Conservation (phyloP, 2,888 invertebrate species). For the Calliopum simillimum region DNA sequence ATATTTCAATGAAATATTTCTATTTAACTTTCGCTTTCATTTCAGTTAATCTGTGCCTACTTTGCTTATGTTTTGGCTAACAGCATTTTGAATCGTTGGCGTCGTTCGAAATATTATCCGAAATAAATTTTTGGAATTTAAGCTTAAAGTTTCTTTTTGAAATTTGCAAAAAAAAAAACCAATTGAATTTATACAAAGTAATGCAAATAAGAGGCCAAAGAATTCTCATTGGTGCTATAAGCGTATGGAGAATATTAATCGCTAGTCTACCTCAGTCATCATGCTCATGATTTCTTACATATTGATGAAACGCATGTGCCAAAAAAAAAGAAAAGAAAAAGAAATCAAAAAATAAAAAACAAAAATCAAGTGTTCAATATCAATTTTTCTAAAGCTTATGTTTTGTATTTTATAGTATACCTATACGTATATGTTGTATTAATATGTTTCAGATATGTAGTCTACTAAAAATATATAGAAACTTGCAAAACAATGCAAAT, state of each 20-base stretch:
- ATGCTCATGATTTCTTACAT: background rate
- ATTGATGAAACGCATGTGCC: no score
- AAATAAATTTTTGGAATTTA: slow-evolving; percentile 49
- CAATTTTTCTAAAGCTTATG: background rate
- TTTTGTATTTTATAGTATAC: background rate
- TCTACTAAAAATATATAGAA: no score
- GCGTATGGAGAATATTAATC: background rate
- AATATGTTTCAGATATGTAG: no score
- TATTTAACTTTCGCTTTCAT: slow-evolving; percentile 19
- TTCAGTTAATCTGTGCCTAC: slow-evolving; percentile 57
- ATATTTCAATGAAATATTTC: slow-evolving; percentile 1
- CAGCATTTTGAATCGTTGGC: slow-evolving; percentile 63
- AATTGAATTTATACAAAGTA: background rate
- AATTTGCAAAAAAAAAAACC: background rate
- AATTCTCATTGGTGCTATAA: slow-evolving; percentile 11
- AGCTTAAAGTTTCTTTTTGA: background rate
- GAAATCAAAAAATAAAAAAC: slow-evolving; percentile 18
- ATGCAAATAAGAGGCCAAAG: slow-evolving; percentile 40
- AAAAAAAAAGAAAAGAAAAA: background rate
- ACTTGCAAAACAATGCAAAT: no score
- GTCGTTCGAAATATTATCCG: slow-evolving; percentile 61
- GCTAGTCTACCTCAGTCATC: slow-evolving; percentile 29
- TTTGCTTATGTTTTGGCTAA: slow-evolving; percentile 59
- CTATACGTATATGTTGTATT: no score
- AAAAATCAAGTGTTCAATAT: background rate